Percentiles rank a stretch among this genome's conserved stretches.
Evolutionary conservation across 2,888 invertebrate genomes (phyloP).

Genomic region (Perizoma flavofasciatum): DNA sequence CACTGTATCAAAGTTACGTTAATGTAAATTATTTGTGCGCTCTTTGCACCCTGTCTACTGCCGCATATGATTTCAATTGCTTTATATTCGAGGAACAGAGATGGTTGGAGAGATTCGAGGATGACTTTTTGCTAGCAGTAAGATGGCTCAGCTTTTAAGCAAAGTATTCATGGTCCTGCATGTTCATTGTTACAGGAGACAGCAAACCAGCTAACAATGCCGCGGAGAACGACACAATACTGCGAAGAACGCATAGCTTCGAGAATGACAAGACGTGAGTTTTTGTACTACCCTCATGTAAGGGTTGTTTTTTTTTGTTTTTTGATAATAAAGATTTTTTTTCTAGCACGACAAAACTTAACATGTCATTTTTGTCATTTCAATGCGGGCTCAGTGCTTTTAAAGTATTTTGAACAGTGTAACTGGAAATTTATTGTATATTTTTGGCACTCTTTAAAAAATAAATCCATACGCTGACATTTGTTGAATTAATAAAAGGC

Average conservation of each 20-base stretch:
- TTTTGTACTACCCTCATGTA: conserved; percentile 7
- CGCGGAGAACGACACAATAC: conserved; percentile 73
- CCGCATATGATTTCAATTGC: no score
- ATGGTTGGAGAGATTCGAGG: no score
- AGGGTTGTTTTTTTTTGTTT: conserved; percentile 12
- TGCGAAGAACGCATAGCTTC: conserved; percentile 93
- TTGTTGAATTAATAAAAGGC: no score
- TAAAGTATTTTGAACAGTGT: conserved; percentile 14
- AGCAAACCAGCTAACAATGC: conserved; percentile 77
- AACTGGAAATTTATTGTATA: neutral
- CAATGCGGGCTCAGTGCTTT: conserved; percentile 10
- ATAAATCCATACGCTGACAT: neutral
- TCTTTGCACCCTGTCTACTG: no score
- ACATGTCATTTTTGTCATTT: conserved; percentile 25
- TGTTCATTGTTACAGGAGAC: conserved; percentile 68
- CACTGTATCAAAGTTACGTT: no score
- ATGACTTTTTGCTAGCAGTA: no score
- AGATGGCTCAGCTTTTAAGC: no score
- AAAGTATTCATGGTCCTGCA: no score
- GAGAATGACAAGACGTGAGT: conserved; percentile 95
- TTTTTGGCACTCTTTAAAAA: conserved; percentile 1
- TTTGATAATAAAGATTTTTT: conserved; percentile 19
- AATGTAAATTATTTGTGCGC: no score
- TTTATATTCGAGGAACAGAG: no score
- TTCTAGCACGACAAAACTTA: conserved; percentile 27